phyloP scores from a whole-genome alignment of 2,888 invertebrate species.

The Nycteola revayana region DNA sequence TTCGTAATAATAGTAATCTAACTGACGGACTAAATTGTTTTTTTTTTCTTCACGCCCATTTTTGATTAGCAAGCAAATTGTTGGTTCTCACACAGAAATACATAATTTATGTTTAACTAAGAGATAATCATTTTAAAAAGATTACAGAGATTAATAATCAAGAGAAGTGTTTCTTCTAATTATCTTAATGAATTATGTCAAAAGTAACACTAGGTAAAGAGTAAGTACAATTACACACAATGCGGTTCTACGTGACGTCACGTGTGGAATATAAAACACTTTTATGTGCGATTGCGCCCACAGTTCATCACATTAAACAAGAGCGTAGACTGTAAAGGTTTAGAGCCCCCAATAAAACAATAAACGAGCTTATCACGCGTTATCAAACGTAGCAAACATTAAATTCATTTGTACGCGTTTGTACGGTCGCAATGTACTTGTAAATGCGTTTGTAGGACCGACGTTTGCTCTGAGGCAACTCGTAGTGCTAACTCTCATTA shows the following conservation, averaged over 20 bases:
- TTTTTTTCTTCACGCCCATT: too few relatives aligned
- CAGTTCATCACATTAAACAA: constrained; percentile 40
- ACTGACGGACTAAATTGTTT: too few relatives aligned
- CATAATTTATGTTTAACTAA: too few relatives aligned
- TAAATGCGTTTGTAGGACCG: constrained; percentile 66
- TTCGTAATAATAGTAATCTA: too few relatives aligned
- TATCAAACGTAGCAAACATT: constrained; percentile 71
- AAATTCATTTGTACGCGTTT: constrained; percentile 67
- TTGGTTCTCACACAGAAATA: too few relatives aligned
- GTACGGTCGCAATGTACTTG: constrained; percentile 48
- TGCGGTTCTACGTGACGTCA: constrained; percentile 8
- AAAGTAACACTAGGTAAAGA: constrained; percentile 4
- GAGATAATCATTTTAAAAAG: too few relatives aligned
- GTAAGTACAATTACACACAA: constrained; percentile 21
- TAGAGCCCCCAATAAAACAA: constrained; percentile 75
- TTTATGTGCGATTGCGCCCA: constrained; percentile 42
- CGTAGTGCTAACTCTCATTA: too few relatives aligned
- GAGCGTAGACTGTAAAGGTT: constrained; percentile 37
- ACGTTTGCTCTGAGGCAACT: constrained; percentile 58
- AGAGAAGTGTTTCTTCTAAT: too few relatives aligned
- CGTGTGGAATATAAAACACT: constrained; percentile 38
- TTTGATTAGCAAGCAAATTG: too few relatives aligned
- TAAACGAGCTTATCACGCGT: constrained; percentile 70
- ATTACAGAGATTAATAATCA: too few relatives aligned
- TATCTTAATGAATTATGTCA: too few relatives aligned